Percentiles rank a stretch among this genome's conserved stretches.
Conservation (phyloP, 2,888 invertebrate species). For the Hipparchia semele region DNA sequence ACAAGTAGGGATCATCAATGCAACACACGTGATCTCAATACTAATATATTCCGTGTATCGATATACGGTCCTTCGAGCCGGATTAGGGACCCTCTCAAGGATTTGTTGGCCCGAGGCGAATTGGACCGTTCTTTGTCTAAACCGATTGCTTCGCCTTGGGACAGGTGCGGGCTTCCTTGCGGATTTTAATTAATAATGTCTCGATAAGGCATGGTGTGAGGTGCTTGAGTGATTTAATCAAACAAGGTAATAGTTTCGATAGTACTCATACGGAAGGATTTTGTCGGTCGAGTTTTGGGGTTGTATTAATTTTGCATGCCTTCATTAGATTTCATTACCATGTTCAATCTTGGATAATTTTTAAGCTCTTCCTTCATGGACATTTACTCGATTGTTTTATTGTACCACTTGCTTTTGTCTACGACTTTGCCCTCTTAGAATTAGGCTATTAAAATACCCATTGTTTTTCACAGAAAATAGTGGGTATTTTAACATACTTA, state of each 20-base stretch:
- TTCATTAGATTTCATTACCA: background rate
- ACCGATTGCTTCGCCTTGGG: conserved; percentile 67
- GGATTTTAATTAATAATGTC: conserved; percentile 80
- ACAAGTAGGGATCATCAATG: conserved; percentile 33
- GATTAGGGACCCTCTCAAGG: conserved; percentile 69
- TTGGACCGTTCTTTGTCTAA: conserved; percentile 64
- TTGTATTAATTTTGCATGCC: conserved; percentile 13
- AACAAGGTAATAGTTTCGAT: conserved; percentile 40
- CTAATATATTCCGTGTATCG: conserved; percentile 60
- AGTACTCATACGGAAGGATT: conserved; percentile 28
- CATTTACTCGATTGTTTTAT: background rate
- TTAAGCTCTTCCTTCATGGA: background rate
- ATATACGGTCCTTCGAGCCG: conserved; percentile 64
- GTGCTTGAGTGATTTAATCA: conserved; percentile 59
- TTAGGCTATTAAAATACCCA: no score
- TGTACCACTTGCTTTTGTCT: no score
- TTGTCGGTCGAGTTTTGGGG: conserved; percentile 22
- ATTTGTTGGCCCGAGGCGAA: conserved; percentile 68
- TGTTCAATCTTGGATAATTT: background rate
- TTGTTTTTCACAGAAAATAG: no score
- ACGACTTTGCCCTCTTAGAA: no score
- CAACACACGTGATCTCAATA: conserved; percentile 40
- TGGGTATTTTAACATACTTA: no score
- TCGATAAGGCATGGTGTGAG: conserved; percentile 59
- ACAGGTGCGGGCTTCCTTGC: conserved; percentile 73